phyloP scores from a whole-genome alignment of 2,797 vertebrate genomes.

The Florisuga fusca region DNA sequence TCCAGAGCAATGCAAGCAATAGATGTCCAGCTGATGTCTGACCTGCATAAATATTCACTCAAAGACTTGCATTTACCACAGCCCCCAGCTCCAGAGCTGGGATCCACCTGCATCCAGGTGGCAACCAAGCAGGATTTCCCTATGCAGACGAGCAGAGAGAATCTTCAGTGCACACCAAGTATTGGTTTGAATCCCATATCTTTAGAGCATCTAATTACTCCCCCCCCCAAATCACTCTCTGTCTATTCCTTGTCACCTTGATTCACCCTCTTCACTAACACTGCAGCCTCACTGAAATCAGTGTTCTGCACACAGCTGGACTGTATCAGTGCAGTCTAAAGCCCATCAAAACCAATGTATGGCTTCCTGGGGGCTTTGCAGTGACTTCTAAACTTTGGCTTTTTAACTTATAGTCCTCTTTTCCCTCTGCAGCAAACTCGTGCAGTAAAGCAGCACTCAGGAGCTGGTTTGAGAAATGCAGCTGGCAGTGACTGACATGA shows the following conservation, averaged over 20 bases:
- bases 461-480: not conserved
- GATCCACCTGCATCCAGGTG: not conserved
- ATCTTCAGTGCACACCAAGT: not conserved
- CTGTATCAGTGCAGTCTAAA: accelerated
- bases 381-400: not conserved
- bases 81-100: not conserved
- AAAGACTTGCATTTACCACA: not conserved
- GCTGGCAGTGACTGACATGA: not conserved
- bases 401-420: not conserved
- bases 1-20: not conserved
- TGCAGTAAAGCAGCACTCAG: not conserved
- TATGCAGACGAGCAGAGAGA: not conserved
- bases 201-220: not conserved
- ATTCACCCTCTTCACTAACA: not conserved
- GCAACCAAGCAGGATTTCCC: not conserved
- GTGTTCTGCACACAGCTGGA: not conserved
- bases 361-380: not conserved
- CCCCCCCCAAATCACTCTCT: not conserved
- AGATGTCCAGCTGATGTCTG: not conserved
- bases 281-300: accelerated
- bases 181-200: not conserved
- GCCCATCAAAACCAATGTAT: not conserved
- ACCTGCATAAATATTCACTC: not conserved
- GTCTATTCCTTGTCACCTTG: not conserved
- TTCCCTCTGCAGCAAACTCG: not conserved